Evolutionary conservation across 2,797 vertebrate species (phyloP).

Genomic region (Pantherophis vulpinus): DNA sequence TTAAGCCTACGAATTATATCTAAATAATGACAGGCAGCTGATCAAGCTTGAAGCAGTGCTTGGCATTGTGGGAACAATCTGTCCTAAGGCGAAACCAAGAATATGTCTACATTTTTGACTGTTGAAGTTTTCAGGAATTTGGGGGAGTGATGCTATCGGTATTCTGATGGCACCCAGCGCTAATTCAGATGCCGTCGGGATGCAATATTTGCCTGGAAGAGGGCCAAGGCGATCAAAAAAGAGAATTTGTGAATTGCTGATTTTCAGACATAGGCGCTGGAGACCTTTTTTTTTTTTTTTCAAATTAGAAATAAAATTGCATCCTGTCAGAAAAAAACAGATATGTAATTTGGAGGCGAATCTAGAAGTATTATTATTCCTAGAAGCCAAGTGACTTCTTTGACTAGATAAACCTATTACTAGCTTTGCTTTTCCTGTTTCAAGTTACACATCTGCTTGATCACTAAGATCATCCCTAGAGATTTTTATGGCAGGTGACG

Average conservation of each 20-base stretch:
- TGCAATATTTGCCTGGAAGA: not conserved
- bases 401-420: not conserved
- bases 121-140: not conserved
- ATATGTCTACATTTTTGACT: not conserved
- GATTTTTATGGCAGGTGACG: not conserved
- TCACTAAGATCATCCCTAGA: not conserved
- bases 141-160: not conserved
- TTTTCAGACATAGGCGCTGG: not conserved
- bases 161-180: not conserved
- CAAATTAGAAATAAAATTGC: not conserved
- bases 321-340: not conserved
- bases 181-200: not conserved
- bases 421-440: not conserved
- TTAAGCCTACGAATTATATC: not conserved
- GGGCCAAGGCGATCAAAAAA: not conserved
- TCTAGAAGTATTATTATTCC: not conserved
- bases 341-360: not conserved
- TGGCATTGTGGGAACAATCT: not conserved
- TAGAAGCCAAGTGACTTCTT: not conserved
- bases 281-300: too few species aligned
- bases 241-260: not conserved
- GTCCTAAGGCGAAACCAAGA: not conserved
- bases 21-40: not conserved
- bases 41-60: not conserved
- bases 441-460: not conserved